Evolutionary conservation across 1,140 invertebrate genomes (phyloP).

Genomic region (Lepidurus couesii): DNA sequence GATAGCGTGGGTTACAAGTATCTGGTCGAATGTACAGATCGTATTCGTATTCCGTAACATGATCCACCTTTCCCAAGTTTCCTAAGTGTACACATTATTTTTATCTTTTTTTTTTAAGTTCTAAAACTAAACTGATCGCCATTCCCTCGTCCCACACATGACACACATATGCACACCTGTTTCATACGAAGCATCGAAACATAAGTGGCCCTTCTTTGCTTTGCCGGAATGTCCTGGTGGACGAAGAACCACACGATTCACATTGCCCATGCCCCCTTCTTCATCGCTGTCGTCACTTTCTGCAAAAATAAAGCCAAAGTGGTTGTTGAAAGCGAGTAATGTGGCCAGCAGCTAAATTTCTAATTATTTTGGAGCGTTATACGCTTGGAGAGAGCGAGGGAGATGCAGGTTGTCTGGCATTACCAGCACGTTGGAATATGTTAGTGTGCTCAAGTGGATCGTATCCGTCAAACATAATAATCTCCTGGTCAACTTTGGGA

Average conservation of each 20-base stretch:
- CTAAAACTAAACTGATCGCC: not conserved
- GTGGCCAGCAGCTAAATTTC: not conserved
- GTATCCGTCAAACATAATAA: not conserved
- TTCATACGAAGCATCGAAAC: conserved; percentile 96
- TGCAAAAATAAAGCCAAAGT: conserved; percentile 45
- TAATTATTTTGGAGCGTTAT: not conserved
- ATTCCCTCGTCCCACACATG: not conserved
- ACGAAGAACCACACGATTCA: conserved; percentile 83
- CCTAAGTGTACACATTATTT: conserved; percentile 50
- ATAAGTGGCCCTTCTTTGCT: conserved; percentile 86
- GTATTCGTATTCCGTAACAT: conserved; percentile 90
- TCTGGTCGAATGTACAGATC: conserved; percentile 94
- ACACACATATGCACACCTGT: conserved; percentile 54
- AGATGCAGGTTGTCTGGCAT: not conserved
- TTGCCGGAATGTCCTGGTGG: conserved; percentile 91
- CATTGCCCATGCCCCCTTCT: conserved; percentile 89
- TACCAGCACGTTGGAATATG: conserved; percentile 32
- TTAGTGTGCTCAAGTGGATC: conserved; percentile 33
- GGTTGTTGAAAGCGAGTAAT: not conserved
- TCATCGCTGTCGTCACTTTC: conserved; percentile 93
- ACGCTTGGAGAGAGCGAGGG: not conserved
- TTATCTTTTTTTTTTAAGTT: not conserved
- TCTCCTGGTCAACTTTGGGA: not conserved
- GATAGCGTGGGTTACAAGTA: conserved; percentile 84
- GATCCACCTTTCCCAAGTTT: conserved; percentile 89